phyloP scores from a whole-genome alignment of 2,888 invertebrate species.

The Morinoia aosen region DNA sequence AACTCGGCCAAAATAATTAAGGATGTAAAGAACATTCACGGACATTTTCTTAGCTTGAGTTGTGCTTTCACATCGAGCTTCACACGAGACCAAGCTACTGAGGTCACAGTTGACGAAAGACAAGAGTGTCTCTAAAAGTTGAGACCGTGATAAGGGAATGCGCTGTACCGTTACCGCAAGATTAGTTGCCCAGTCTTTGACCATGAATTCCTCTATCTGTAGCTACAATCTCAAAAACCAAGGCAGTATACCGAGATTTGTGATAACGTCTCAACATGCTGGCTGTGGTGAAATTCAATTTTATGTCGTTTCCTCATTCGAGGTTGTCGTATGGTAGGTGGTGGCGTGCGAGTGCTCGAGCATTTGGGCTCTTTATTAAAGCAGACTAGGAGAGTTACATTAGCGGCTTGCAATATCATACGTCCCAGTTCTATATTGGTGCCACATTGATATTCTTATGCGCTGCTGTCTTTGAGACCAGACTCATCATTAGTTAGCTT shows the following conservation, averaged over 20 bases:
- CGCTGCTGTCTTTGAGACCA: background rate
- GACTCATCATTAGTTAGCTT: slow-evolving; percentile 9
- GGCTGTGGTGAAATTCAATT: slow-evolving; percentile 18
- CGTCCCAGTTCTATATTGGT: background rate
- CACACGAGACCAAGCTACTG: background rate
- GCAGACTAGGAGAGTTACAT: background rate
- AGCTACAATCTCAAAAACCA: slow-evolving; percentile 13
- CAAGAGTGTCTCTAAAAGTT: slow-evolving; percentile 7
- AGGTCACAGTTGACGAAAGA: slow-evolving; percentile 39
- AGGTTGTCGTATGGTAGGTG: slow-evolving; percentile 1
- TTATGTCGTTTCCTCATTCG: background rate
- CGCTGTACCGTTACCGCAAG: slow-evolving; percentile 32
- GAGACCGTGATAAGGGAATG: slow-evolving; percentile 41
- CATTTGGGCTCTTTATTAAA: background rate
- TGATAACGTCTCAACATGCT: background rate
- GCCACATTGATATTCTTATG: slow-evolving; percentile 4
- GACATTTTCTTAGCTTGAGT: slow-evolving; percentile 52
- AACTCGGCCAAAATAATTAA: slow-evolving; percentile 53
- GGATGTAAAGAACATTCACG: slow-evolving; percentile 51
- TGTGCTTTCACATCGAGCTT: slow-evolving; percentile 37
- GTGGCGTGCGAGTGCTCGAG: background rate
- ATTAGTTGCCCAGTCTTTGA: slow-evolving; percentile 36
- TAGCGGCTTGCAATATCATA: background rate
- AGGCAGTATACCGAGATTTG: slow-evolving; percentile 18
- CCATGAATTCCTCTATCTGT: slow-evolving; percentile 50